Evolutionary conservation across 2,888 invertebrate genomes (phyloP).

Genomic region (Apamea crenata): DNA sequence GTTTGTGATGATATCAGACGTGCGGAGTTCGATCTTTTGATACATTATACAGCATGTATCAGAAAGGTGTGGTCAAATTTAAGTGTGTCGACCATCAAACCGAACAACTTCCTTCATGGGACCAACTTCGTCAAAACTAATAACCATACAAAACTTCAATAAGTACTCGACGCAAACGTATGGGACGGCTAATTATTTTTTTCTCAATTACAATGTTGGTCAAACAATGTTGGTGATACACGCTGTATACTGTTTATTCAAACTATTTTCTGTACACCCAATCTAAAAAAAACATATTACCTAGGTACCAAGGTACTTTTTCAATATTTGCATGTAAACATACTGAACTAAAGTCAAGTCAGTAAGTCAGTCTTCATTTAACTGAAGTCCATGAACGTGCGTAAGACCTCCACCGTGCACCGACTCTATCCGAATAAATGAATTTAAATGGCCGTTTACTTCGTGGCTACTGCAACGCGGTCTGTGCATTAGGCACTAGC

Average conservation of each 20-base stretch:
- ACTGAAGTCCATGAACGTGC: slow-evolving; percentile 8
- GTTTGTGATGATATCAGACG: background rate
- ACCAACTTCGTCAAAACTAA: background rate
- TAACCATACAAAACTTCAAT: background rate
- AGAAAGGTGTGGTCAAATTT: background rate
- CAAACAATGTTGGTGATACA: background rate
- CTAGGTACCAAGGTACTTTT: background rate
- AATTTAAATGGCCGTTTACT: slow-evolving; percentile 37
- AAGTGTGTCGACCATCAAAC: background rate
- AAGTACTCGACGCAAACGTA: background rate
- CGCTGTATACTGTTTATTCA: background rate
- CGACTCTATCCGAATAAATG: slow-evolving; percentile 34
- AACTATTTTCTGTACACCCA: background rate
- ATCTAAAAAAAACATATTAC: background rate
- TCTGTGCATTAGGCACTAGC: slow-evolving; percentile 24
- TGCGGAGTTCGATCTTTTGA: background rate
- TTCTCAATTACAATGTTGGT: background rate
- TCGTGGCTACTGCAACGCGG: slow-evolving; percentile 12
- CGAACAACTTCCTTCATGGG: background rate
- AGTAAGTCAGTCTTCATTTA: too few species aligned
- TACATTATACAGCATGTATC: background rate
- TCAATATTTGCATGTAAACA: slow-evolving; percentile 19
- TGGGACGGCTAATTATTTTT: too few species aligned
- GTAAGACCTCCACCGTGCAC: slow-evolving; percentile 5
- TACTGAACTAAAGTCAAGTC: too few species aligned